Evolutionary conservation across 2,113 vertebrate species (phyloP), one percentile per base, ranked within the genome.

Genomic region (Oplegnathus fasciatus): DNA sequence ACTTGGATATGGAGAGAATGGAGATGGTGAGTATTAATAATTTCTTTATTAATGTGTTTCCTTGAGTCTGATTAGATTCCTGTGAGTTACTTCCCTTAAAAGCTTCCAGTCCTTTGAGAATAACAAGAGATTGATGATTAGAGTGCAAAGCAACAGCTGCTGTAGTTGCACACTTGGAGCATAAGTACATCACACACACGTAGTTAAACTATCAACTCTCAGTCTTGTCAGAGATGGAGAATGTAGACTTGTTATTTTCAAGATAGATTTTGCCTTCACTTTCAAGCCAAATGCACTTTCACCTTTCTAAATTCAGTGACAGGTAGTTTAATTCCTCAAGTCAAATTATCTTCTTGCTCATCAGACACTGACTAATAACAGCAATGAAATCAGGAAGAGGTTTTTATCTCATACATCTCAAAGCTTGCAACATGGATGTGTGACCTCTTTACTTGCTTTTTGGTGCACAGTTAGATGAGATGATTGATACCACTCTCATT

Each of bases 1-100:
- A 42, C 95, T 99, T 79, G 98, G 97, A 1, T 99, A 99, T 28
- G 98, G 98, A 77, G 97, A 99, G 89, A 97, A 97, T 8, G 98
- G 98, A 91, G 97, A 99, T 20, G 98, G 98, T 99, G 92, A 93
- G 94, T 50, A 9, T 70, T 14, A 8, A 60, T 9, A 17, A 13
- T 48, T 55, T 28, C 22, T 10, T 67, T 6, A 6, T 54, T 18
- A n/a, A 24, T 52, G 52, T 78, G 1, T 40, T 20, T 78, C 52
- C 26, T 2, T 26, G 14, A 60, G 28, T 32, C 64, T 58, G 64
- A 34, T 57, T 10, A 30, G 15, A 42, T 28, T 30, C 24, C 34
- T 28, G 3, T 66, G n/a, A 7, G 13, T 42, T 32, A 54, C 20
- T 26, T 34, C 2, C 64, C 37, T 34, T 10, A 10, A 50, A 50